Evolutionary conservation across 1,140 invertebrate genomes (phyloP), one percentile per base, ranked within the genome.

Genomic region (Ceratosolen fusciceps): DNA sequence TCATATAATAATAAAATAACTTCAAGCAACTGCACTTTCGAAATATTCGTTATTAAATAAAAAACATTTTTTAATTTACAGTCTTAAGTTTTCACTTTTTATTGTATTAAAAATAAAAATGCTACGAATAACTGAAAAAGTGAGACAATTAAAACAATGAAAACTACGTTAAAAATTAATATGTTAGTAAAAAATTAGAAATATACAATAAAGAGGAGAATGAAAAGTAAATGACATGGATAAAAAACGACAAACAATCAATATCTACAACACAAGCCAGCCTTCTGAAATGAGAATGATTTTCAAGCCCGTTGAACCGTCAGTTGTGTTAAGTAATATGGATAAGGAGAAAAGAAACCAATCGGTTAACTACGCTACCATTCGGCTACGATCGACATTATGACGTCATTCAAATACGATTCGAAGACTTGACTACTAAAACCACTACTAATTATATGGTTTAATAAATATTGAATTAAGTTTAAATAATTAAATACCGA

Each of bases 321-420:
- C 47, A 68, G 19, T 75, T 60, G 37, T 26, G 31, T 12, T 52
- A 56, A 60, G 24, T 60, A 54, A 26, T 34, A 16, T 37, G 47
- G 54, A 24, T 1, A 68, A 56, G 34, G 29, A n/a, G 26, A 58
- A 62, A 49, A 71, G 56, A 76, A 54, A 26, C 34, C 76, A 72
- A 34, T 77, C 67, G 76, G 76, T 37, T n/a, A 14, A 49, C 26
- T 21, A 43, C 76, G 76, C 9, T n/a, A 21, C 5, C 58, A 24
- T 29, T 77, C 68, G 67, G 76, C 54, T 60, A 37, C 24, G 19
- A 70, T 60, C 67, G 76, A 3, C 29, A 47, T 24, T 29, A 37
- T 77, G 37, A 77, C 67, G 68, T 77, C 76, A 77, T 68, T 60
- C 56, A 58, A 26, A 68, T 47, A 68, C 26, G 47, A 47, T 19